Evolutionary conservation across 1,140 invertebrate genomes (phyloP).

Genomic region (Zelostemma sp.): DNA sequence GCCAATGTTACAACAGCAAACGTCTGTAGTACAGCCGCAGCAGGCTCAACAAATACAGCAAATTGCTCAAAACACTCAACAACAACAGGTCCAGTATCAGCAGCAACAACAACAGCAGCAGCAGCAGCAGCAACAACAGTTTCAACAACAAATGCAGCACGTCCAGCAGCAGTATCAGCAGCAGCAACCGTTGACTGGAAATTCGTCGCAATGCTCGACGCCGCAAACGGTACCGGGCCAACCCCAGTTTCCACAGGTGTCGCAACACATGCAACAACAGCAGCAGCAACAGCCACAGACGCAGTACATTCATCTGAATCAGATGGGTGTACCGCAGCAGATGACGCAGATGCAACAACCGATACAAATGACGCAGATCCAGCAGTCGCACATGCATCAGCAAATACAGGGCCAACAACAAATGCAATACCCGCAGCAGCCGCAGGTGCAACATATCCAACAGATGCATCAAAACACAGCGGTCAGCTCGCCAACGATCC

Average conservation of each 20-base stretch:
- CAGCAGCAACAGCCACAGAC: constrained; percentile 59
- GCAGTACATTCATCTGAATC: constrained; percentile 62
- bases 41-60: constrained; percentile 72
- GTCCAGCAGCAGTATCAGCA: constrained; percentile 52
- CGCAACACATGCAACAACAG: constrained; percentile 68
- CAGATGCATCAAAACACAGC: constrained; percentile 58
- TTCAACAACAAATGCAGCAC: constrained; percentile 58
- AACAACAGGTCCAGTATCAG: constrained; percentile 63
- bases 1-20: constrained; percentile 66
- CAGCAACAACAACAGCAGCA: constrained; percentile 69
- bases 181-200: constrained; percentile 51
- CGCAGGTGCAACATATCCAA: constrained; percentile 58
- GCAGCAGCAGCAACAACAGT: constrained; percentile 67
- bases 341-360: constrained; percentile 61
- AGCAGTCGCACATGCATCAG: constrained; percentile 47
- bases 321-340: constrained; percentile 70
- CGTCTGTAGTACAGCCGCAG: constrained; percentile 75
- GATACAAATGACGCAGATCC: constrained; percentile 57
- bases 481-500: constrained; percentile 50
- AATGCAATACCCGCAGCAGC: constrained; percentile 51
- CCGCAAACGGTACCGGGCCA: constrained; percentile 70
- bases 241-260: constrained; percentile 68
- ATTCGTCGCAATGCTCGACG: constrained; percentile 73
- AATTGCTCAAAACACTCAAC: constrained; percentile 56
- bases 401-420: constrained; percentile 52